These are phyloP conservation scores for Erithacus rubecula DNA, from an alignment of 2,797 vertebrate species.

Conservation along the genomic window DNA sequence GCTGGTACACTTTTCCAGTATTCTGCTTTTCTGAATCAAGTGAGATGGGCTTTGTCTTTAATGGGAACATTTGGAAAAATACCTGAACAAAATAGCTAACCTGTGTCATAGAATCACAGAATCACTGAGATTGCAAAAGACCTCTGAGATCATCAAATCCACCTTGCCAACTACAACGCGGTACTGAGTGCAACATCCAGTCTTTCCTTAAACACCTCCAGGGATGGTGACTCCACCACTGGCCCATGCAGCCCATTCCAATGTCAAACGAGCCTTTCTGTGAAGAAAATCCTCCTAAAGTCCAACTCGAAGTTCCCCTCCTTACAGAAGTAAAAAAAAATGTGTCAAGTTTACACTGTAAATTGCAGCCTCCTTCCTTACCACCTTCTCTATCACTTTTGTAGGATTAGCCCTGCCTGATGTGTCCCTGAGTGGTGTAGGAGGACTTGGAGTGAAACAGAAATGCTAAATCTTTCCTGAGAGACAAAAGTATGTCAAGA, in stretches of 20 bases:
- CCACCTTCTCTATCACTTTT: neutral
- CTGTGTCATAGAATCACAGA: neutral
- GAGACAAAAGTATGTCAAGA: neutral
- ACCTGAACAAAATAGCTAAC: neutral
- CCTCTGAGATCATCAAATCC: neutral
- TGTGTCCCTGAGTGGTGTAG: fast-evolving
- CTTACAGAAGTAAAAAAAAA: neutral
- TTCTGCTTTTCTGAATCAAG: neutral
- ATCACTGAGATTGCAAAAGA: neutral
- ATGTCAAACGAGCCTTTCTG: no score
- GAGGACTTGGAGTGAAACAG: neutral
- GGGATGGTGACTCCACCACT: neutral
- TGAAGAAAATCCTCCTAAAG: neutral
- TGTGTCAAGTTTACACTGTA: neutral
- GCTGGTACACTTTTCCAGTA: neutral
- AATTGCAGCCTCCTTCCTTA: neutral
- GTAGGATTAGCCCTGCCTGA: neutral
- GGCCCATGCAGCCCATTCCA: neutral
- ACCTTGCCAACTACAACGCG: fast-evolving
- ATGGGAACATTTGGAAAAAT: neutral
- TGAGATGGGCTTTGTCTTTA: neutral
- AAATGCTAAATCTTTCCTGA: neutral
- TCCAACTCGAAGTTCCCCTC: neutral
- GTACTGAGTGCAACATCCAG: neutral
- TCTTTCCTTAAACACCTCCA: neutral